A percentile compares a stretch with the other conserved stretches of the same genome.
Conservation (phyloP, 2,888 invertebrate species). For the Tiliacea citrago region DNA sequence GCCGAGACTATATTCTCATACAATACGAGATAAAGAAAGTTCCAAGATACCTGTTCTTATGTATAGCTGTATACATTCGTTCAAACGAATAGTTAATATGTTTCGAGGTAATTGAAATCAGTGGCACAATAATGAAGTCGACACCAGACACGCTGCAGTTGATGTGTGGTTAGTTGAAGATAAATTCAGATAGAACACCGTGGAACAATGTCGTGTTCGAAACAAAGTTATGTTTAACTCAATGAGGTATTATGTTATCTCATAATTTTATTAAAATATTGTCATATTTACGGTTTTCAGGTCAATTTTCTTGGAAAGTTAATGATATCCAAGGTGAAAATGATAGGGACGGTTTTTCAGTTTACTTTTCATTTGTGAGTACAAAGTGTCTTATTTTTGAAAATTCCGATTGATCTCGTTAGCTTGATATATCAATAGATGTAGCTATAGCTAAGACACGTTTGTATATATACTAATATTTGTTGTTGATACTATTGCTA, state of each 20-base stretch:
- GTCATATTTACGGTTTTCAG: neutral
- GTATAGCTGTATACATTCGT: conserved; percentile 21
- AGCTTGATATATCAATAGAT: neutral
- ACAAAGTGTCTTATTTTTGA: neutral
- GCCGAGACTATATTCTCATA: conserved; percentile 24
- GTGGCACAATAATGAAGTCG: conserved; percentile 37
- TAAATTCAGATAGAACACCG: conserved; percentile 30
- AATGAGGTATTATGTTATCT: conserved; percentile 2
- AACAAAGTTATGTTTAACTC: conserved; percentile 11
- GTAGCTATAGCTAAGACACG: neutral
- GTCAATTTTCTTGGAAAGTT: conserved; percentile 5
- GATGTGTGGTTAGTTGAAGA: conserved; percentile 48
- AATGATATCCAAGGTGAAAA: neutral
- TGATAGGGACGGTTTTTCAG: conserved; percentile 5
- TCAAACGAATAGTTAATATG: conserved; percentile 37
- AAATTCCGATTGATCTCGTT: neutral
- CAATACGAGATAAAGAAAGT: conserved; percentile 41
- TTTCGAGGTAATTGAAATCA: conserved; percentile 43
- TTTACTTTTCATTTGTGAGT: neutral
- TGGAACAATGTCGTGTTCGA: neutral
- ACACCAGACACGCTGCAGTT: conserved; percentile 39
- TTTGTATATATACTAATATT: conserved; percentile 1
- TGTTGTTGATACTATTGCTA: conserved; percentile 14
- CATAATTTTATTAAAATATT: conserved; percentile 17
- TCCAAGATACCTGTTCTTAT: conserved; percentile 32